These are phyloP conservation scores for Hippocampus barbouri DNA, from an alignment of 2,113 vertebrate genomes.

Conservation along the genomic window DNA sequence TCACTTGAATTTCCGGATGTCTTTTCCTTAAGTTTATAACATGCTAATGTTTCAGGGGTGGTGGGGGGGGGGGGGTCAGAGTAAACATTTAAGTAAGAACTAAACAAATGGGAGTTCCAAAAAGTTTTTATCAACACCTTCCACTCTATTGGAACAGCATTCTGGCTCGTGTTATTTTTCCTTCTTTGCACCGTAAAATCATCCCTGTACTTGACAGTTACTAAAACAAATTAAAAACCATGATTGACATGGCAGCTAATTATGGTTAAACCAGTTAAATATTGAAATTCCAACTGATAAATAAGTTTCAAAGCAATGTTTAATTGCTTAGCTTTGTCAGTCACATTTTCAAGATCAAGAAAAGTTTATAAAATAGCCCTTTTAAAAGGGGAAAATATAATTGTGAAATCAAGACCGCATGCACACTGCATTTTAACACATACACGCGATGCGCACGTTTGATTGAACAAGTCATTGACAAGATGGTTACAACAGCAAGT, in stretches of 20 bases:
- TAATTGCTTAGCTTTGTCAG: not conserved
- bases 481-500: slow-evolving; percentile 24
- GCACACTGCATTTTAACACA: slow-evolving; percentile 5
- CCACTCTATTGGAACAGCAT: not conserved
- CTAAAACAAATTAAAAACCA: not conserved
- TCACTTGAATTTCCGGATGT: slow-evolving; percentile 9
- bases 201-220: not conserved
- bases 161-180: not conserved
- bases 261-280: not conserved
- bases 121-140: slow-evolving; percentile 5
- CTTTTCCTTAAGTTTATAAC: not conserved
- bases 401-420: slow-evolving; percentile 27
- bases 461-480: slow-evolving; percentile 24
- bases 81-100: not conserved
- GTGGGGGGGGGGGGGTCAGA: not conserved
- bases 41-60: not conserved
- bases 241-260: not conserved
- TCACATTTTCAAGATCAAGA: slow-evolving; percentile 34
- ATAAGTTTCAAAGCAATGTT: not conserved
- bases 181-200: not conserved
- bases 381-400: slow-evolving; percentile 36
- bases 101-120: not conserved
- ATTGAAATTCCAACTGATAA: not conserved
- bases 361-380: slow-evolving; percentile 57
- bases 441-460: slow-evolving; percentile 6